Percentiles rank a stretch among this genome's conserved stretches.
Evolutionary conservation across 2,113 vertebrate genomes (phyloP).

Genomic region (Nothocercus nigrocapillus): DNA sequence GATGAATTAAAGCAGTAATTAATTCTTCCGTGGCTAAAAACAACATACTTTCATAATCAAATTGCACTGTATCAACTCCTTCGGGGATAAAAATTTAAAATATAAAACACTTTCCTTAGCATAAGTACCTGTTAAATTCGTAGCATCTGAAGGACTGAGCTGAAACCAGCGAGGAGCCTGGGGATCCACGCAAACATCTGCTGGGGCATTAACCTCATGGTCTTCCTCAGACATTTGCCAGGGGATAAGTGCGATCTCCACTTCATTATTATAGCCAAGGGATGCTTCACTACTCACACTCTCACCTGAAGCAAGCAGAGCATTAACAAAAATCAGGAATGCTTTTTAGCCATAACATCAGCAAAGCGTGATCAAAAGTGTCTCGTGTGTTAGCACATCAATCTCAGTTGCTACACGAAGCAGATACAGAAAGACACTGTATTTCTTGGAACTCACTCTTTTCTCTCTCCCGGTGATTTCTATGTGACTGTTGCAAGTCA

Average conservation of each 20-base stretch:
- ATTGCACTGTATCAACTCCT: background rate
- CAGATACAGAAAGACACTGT: background rate
- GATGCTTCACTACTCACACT: conserved; percentile 88
- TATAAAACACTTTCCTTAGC: background rate
- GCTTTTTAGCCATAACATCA: background rate
- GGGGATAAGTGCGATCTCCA: conserved; percentile 77
- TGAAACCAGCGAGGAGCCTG: conserved; percentile 85
- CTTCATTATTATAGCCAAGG: conserved; percentile 84
- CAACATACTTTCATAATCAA: background rate
- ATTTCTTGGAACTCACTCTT: conserved; percentile 83
- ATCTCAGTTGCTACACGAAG: rapidly evolving
- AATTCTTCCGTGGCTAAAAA: background rate
- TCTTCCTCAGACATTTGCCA: conserved; percentile 91
- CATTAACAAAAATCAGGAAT: background rate
- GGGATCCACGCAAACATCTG: conserved; percentile 81
- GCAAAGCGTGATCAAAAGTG: background rate
- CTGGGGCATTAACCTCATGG: conserved; percentile 80
- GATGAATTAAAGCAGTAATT: background rate
- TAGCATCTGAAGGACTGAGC: conserved; percentile 86
- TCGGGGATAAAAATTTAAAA: background rate
- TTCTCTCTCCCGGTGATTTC: conserved; percentile 79
- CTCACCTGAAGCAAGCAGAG: conserved; percentile 79
- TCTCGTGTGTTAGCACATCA: rapidly evolving
- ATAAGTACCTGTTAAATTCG: conserved; percentile 85
- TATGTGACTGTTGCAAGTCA: conserved; percentile 73